phyloP scores from a whole-genome alignment of 1,140 invertebrate genomes.

The Polypedilum pembai region DNA sequence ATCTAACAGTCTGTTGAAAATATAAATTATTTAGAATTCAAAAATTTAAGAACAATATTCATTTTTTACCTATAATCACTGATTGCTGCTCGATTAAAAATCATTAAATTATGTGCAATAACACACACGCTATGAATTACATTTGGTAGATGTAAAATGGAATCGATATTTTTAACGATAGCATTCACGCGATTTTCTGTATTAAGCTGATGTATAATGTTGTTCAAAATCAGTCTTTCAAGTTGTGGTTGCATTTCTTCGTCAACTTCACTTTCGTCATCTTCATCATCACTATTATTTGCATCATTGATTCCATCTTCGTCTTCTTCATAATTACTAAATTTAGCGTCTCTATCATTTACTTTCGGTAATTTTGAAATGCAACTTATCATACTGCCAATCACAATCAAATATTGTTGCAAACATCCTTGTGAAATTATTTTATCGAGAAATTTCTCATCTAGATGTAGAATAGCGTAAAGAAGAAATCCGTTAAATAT shows the following conservation, averaged over 20 bases:
- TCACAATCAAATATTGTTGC: conserved; percentile 41
- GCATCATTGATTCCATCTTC: conserved; percentile 34
- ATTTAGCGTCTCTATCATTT: conserved; percentile 37
- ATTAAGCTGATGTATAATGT: conserved; percentile 56
- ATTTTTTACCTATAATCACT: conserved; percentile 60
- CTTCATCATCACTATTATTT: conserved; percentile 46
- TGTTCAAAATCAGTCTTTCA: conserved; percentile 45
- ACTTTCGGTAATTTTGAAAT: conserved; percentile 46
- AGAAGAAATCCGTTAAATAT: conserved; percentile 43
- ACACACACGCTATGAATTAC: conserved; percentile 60
- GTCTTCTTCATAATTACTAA: conserved; percentile 34
- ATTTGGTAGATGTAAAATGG: conserved; percentile 47
- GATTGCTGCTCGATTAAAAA: conserved; percentile 64
- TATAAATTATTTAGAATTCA: conserved; percentile 28
- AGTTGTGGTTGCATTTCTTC: conserved; percentile 41
- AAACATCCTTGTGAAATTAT: not conserved
- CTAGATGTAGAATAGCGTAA: conserved; percentile 48
- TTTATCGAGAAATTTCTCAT: conserved; percentile 43
- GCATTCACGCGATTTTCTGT: conserved; percentile 55
- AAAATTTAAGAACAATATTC: not conserved
- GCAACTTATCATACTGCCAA: conserved; percentile 44
- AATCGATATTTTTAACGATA: conserved; percentile 53
- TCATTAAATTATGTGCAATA: conserved; percentile 69
- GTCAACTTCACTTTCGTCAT: conserved; percentile 45
- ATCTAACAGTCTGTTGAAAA: conserved; percentile 63